phyloP scores from a whole-genome alignment of 2,888 invertebrate species.

The Callimorpha dominula region DNA sequence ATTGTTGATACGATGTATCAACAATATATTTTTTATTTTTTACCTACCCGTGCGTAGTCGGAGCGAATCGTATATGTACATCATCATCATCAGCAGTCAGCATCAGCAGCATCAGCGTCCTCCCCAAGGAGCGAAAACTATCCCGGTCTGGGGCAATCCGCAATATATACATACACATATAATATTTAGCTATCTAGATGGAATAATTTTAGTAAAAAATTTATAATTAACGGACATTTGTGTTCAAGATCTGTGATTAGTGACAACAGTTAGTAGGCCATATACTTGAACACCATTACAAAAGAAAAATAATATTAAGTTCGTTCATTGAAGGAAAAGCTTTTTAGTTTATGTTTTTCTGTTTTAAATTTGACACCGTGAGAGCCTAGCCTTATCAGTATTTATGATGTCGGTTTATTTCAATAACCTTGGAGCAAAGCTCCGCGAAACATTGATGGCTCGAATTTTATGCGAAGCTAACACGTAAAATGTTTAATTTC shows the following conservation, averaged over 20 bases:
- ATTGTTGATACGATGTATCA: too few relatives aligned
- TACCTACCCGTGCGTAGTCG: too few relatives aligned
- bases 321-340: neutral
- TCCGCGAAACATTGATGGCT: constrained; percentile 48
- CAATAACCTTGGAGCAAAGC: constrained; percentile 54
- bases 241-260: neutral
- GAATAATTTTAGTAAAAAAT: neutral
- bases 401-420: constrained; percentile 57
- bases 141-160: too few relatives aligned
- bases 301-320: neutral
- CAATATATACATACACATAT: neutral
- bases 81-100: too few relatives aligned
- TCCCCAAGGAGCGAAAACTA: too few relatives aligned
- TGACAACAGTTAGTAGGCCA: neutral
- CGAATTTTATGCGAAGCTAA: constrained; percentile 45
- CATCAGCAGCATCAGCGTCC: too few relatives aligned
- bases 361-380: constrained; percentile 45
- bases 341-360: constrained; percentile 23
- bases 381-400: constrained; percentile 52
- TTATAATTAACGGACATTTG: neutral
- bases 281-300: neutral
- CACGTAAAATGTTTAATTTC: constrained; percentile 48
- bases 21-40: too few relatives aligned
- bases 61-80: too few relatives aligned
- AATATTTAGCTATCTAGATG: neutral